Evolutionary conservation across 35 echinoderm and acorn worm genomes (phyloP), one percentile per base, ranked within the genome.

Genomic region (Strongylocentrotus purpuratus): DNA sequence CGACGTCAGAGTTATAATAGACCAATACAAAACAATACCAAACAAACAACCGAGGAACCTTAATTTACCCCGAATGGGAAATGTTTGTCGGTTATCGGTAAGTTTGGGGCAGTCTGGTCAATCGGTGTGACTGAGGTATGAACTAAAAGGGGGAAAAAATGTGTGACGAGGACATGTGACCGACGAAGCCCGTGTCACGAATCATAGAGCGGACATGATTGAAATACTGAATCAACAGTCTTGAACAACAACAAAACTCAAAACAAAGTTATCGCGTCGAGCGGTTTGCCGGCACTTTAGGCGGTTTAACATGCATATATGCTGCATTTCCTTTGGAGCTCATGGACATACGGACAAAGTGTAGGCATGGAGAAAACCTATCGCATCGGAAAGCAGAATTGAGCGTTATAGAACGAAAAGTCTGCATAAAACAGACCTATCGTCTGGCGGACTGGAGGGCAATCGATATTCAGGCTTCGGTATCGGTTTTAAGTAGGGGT

Each of bases 401-500:
- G 22, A 78, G 65, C 20, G 25, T 28, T 28, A 78, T 4, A 28
- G 20, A 78, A 78, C 20, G 65, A 28, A 78, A 28, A 7, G 65
- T 78, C 7, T 78, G 65, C 2, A 4, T n/a, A 28, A 78, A 78
- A 78, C 65, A 78, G 65, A 78, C 65, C 22, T n/a, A 78, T 78
- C 65, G 65, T 78, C 65, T 78, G 65, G 22, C 65, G 65, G 18
- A 5, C 18, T 78, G 5, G 20, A 7, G 20, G 6, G 65, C 65
- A 18, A 78, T 78, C 65, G 65, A 78, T 78, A 78, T 78, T n/a
- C 65, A 78, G 65, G n/a, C 65, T 78, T 78, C 65, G 65, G 65
- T 78, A 78, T 78, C 65, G 65, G 15, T 22, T 78, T 59, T 28
- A 18, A 78, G 65, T 70, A 28, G 61, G 61, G 20, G 20, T 78